phyloP scores from a whole-genome alignment of 2,888 invertebrate species.

The Ornithoptera alexandrae region DNA sequence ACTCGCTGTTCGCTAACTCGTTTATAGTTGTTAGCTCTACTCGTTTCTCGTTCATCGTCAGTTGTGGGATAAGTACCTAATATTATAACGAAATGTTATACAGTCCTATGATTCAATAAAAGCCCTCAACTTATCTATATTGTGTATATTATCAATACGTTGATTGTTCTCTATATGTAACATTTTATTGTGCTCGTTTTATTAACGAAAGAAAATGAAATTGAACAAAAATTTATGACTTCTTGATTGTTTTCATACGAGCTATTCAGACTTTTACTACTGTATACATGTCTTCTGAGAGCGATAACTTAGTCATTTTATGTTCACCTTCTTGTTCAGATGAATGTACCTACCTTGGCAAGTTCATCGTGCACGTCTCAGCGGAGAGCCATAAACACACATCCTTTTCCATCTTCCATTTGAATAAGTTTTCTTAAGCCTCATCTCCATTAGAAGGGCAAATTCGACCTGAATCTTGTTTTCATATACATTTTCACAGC shows the following conservation, averaged over 20 bases:
- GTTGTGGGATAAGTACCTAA: too few species aligned
- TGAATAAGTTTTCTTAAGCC: slow-evolving; percentile 56
- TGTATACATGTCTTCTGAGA: slow-evolving; percentile 71
- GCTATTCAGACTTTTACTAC: slow-evolving; percentile 71
- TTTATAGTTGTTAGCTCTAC: too few species aligned
- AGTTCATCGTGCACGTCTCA: slow-evolving; percentile 69
- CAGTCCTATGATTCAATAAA: neutral
- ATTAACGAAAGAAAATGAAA: slow-evolving; percentile 38
- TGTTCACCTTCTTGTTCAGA: slow-evolving; percentile 68
- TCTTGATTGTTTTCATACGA: slow-evolving; percentile 75
- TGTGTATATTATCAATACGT: neutral
- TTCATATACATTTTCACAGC: slow-evolving; percentile 35
- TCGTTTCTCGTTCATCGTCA: too few species aligned
- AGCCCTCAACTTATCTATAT: neutral
- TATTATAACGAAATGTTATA: too few species aligned
- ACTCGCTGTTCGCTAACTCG: too few species aligned
- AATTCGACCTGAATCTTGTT: slow-evolving; percentile 36
- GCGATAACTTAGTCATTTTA: slow-evolving; percentile 79
- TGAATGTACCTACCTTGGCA: slow-evolving; percentile 65
- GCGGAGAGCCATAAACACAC: slow-evolving; percentile 69
- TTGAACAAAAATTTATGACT: slow-evolving; percentile 56
- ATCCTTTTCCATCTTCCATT: slow-evolving; percentile 68
- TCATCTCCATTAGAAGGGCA: slow-evolving; percentile 37
- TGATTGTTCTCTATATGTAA: neutral
- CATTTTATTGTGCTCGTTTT: slow-evolving; percentile 23